A percentile compares a stretch with the other conserved stretches of the same genome.
phyloP scores from a whole-genome alignment of 2,797 vertebrate species.

The Pogoniulus pusillus region DNA sequence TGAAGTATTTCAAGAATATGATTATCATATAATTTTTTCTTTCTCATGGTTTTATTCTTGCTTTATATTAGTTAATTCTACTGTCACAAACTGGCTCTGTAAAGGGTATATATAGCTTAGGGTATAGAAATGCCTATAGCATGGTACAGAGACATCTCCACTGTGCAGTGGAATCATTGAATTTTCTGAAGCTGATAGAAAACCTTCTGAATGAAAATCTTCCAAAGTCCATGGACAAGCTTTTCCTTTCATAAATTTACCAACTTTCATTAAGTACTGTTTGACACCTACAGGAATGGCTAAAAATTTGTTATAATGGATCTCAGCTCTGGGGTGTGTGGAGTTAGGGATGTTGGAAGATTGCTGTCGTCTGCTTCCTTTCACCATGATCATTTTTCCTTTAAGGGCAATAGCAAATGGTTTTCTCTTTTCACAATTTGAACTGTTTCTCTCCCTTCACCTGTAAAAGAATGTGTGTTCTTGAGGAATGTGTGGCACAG shows the following conservation, averaged over 20 bases:
- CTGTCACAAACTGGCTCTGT: not conserved
- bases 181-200: not conserved
- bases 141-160: not conserved
- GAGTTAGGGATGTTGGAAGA: not conserved
- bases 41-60: not conserved
- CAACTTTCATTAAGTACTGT: not conserved
- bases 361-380: not conserved
- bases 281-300: not conserved
- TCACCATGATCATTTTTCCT: not conserved
- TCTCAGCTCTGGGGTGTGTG: not conserved
- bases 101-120: not conserved
- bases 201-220: not conserved
- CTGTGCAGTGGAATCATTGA: not conserved
- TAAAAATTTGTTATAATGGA: not conserved
- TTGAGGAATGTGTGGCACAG: not conserved
- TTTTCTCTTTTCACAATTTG: not conserved
- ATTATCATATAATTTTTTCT: not conserved
- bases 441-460: not conserved
- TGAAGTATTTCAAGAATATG: not conserved
- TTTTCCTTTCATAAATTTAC: not conserved
- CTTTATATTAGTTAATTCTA: not conserved
- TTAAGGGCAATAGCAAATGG: not conserved
- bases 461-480: not conserved
- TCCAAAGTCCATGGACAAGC: not conserved
- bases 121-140: not conserved